These are phyloP conservation scores for Zoanthus sansibaricus DNA, from an alignment of 92 coral and sea anemone species.

Conservation along the genomic window DNA sequence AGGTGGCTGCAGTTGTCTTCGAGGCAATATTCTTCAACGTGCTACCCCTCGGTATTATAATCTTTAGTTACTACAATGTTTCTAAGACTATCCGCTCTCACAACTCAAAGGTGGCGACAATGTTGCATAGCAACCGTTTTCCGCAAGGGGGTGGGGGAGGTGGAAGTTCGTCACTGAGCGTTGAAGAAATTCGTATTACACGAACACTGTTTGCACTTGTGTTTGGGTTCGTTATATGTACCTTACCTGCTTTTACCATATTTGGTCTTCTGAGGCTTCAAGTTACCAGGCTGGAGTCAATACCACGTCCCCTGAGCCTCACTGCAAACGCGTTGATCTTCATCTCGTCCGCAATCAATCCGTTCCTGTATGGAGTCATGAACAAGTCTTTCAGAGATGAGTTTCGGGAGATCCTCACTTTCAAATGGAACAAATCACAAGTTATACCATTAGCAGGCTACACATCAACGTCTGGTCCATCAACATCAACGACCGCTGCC, in stretches of 20 bases:
- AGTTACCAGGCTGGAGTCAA: constrained; percentile 28
- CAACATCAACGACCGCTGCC: not conserved
- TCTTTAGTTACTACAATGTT: constrained; percentile 49
- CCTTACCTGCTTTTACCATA: constrained; percentile 40
- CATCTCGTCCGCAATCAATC: constrained; percentile 43
- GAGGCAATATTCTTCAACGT: constrained; percentile 43
- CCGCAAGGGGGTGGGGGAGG: constrained; percentile 14
- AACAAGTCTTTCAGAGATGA: constrained; percentile 39
- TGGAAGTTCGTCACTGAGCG: constrained; percentile 31
- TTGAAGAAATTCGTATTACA: constrained; percentile 41
- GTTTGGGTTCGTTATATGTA: constrained; percentile 38
- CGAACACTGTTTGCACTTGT: constrained; percentile 40
- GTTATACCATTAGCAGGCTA: not conserved
- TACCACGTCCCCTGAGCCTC: constrained; percentile 35
- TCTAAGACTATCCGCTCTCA: constrained; percentile 41
- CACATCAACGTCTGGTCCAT: not conserved
- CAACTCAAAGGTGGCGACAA: constrained; percentile 35
- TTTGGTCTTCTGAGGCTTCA: constrained; percentile 41
- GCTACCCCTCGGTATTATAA: constrained; percentile 22
- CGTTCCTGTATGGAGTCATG: constrained; percentile 42
- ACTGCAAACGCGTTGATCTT: constrained; percentile 43
- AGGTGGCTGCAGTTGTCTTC: constrained; percentile 24
- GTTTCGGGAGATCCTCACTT: constrained; percentile 36
- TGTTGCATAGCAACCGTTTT: constrained; percentile 28
- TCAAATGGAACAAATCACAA: not conserved